Evolutionary conservation across 2,888 invertebrate genomes (phyloP).

Genomic region (Acrobasis repandana): DNA sequence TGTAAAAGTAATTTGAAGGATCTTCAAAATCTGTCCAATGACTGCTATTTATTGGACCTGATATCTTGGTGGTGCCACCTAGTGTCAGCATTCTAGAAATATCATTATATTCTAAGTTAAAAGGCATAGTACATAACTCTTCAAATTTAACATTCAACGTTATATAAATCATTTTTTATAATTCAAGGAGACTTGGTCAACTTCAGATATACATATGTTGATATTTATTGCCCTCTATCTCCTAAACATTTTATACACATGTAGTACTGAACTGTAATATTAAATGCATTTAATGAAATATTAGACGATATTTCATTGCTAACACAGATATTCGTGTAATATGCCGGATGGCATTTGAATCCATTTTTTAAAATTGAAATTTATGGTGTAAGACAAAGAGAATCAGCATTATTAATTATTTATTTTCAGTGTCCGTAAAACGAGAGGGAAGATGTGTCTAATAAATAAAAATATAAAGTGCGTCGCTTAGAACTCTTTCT

Average conservation of each 20-base stretch:
- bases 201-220: constrained; percentile 11
- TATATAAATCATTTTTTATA: neutral
- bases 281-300: constrained; percentile 1
- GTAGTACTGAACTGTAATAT: neutral
- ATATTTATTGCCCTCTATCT: constrained; percentile 12
- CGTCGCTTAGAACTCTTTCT: neutral
- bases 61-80: too few relatives aligned
- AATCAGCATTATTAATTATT: neutral
- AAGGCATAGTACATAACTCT: constrained; percentile 1
- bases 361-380: neutral
- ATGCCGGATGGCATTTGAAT: neutral
- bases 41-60: too few relatives aligned
- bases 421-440: neutral
- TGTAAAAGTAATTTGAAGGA: too few relatives aligned
- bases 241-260: neutral
- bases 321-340: neutral
- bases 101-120: neutral
- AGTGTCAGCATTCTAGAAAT: too few relatives aligned
- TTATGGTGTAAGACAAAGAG: neutral
- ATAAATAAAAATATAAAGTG: neutral
- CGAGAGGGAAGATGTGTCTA: constrained; percentile 1
- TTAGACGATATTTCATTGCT: neutral
- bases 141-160: constrained; percentile 1
- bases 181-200: constrained; percentile 6
- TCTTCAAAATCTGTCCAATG: too few relatives aligned